Base-by-base conservation (phyloP, 2,888 invertebrate species). In the Polydesmus complanatus region DNA sequence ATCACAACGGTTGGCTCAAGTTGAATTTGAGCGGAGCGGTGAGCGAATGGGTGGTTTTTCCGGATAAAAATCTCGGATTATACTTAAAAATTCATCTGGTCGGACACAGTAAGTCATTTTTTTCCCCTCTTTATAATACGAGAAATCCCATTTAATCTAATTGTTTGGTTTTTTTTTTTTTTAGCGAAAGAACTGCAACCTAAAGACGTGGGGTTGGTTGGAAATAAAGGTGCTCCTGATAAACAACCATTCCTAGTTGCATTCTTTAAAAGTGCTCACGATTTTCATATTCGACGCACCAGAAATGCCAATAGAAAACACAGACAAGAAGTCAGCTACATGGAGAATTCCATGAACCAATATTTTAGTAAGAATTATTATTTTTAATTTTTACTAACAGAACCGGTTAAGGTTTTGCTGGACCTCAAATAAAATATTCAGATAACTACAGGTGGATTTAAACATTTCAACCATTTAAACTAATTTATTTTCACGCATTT, bases 211-310 rank as follows among this genome's bases (percentile, higher is more conserved):
- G 93, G 93, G 0, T 73, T 93, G 47, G 82, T 89, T 21, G 86
- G 87, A 66, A 79, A 83, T 3, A 82, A 83, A 64, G 85, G 85
- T 1, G 79, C 83, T 64, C 69, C 87, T 68, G 88, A 89, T 65
- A 86, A 85, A 68, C 90, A 92, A 71, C 91, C 94, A 0, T 95
- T 95, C 73, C 81, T 95, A 80, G 92, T 93, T 11, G 91, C 88
- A 0, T 95, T 90, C 73, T 74, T 76, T 67, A 70, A 71, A 56
- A 64, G 69, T 54, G 64, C 69, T 5, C 68, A 66, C 25, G 68
- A 69, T 53, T 64, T 70, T 2, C 66, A 70, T 56, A 62, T 69
- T 11, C 65, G 72, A n/a, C 64, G 66, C 25, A 68, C 69, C 1
- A 53, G 69, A 55, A 60, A 64, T 23, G 54, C 64, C 1, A 47